These are phyloP conservation scores for Ophion costatus DNA, from an alignment of 2,888 invertebrate genomes.

Conservation along the genomic window DNA sequence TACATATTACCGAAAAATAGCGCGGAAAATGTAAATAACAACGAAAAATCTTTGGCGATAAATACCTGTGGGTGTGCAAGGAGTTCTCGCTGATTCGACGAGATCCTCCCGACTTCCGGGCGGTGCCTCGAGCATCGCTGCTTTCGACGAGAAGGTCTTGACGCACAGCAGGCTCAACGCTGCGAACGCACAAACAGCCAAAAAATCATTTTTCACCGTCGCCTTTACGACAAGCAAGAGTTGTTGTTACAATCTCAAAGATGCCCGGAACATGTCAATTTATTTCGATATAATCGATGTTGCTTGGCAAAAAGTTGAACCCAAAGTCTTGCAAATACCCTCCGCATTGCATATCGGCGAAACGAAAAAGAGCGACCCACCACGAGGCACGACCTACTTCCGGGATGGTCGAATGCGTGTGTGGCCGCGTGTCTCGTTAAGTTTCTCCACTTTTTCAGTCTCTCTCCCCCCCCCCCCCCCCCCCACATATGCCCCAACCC, in stretches of 20 bases:
- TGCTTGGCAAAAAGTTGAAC: not conserved
- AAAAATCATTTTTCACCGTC: constrained; percentile 9
- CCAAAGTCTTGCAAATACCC: not conserved
- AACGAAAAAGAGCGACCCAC: constrained; percentile 15
- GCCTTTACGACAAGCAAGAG: too few relatives aligned
- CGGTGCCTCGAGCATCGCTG: constrained; percentile 80
- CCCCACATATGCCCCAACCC: too few relatives aligned
- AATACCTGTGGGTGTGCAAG: constrained; percentile 80
- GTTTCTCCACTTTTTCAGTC: constrained; percentile 46
- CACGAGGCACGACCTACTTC: constrained; percentile 68
- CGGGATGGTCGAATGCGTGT: constrained; percentile 61
- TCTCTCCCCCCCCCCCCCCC: not conserved
- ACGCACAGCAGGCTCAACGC: constrained; percentile 82
- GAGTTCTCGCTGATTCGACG: constrained; percentile 80
- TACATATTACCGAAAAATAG: not conserved
- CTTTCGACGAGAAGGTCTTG: constrained; percentile 78
- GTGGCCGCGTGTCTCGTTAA: constrained; percentile 65
- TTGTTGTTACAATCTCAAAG: not conserved
- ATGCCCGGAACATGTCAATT: not conserved
- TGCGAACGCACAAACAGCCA: constrained; percentile 66
- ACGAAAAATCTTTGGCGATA: constrained; percentile 12
- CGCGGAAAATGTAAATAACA: not conserved
- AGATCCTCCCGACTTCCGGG: constrained; percentile 81
- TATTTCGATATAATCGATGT: not conserved
- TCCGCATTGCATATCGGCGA: not conserved